Evolutionary conservation across 2,888 invertebrate genomes (phyloP).

Genomic region (Limnephilus lunatus): DNA sequence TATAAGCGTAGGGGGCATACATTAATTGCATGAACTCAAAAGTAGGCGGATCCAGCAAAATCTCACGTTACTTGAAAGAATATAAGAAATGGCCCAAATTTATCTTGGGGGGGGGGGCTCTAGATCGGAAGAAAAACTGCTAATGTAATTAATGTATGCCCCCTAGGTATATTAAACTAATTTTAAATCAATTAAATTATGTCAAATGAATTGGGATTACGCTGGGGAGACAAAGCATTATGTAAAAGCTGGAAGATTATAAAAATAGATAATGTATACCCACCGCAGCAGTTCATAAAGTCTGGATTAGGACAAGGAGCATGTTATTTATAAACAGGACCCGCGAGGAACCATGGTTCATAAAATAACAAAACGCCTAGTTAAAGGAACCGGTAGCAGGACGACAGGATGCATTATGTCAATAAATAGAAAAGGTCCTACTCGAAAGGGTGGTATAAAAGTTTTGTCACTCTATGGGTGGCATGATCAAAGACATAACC

Average conservation of each 20-base stretch:
- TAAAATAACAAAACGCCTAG: conserved; percentile 34
- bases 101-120: no score
- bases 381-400: conserved; percentile 35
- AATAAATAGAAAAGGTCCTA: conserved; percentile 34
- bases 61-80: no score
- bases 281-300: neutral
- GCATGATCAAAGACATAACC: conserved; percentile 14
- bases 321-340: conserved; percentile 26
- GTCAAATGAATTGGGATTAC: neutral
- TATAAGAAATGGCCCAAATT: no score
- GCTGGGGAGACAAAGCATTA: neutral
- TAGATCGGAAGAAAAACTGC: no score
- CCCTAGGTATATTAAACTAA: no score
- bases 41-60: no score
- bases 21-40: no score
- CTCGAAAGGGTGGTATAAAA: neutral
- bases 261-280: neutral
- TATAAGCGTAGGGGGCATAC: no score
- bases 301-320: neutral
- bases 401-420: conserved; percentile 23
- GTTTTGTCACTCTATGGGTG: conserved; percentile 7
- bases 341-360: conserved; percentile 33
- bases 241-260: neutral
- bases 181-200: no score
- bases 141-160: no score